Percentiles rank a stretch among this genome's conserved stretches.
Conservation (phyloP, 2,888 invertebrate species). For the Antheraea assamensis region DNA sequence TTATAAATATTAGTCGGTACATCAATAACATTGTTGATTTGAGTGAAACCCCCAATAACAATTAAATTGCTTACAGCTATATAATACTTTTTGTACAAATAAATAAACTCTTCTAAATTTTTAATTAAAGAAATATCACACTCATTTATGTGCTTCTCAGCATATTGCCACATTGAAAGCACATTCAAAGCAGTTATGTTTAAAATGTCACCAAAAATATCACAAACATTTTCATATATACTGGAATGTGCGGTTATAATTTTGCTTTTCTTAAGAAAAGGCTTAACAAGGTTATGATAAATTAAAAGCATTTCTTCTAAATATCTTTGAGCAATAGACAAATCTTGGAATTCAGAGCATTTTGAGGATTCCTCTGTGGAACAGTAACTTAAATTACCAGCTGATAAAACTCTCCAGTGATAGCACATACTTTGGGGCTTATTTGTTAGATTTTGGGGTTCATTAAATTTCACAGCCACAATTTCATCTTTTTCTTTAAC, state of each 20-base stretch:
- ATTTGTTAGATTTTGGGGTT: conserved; percentile 51
- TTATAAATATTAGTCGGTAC: conserved; percentile 80
- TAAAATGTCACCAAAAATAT: conserved; percentile 86
- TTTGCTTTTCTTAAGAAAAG: conserved; percentile 84
- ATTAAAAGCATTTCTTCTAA: conserved; percentile 86
- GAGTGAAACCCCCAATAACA: conserved; percentile 86
- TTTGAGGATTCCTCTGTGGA: conserved; percentile 64
- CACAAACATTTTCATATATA: conserved; percentile 85
- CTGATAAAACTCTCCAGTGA: conserved; percentile 75
- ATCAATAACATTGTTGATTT: conserved; percentile 85
- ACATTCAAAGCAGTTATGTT: conserved; percentile 86
- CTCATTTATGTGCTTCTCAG: conserved; percentile 84
- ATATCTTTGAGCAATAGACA: conserved; percentile 86
- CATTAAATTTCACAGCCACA: conserved; percentile 47
- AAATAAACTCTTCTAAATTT: conserved; percentile 87
- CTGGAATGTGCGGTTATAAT: conserved; percentile 78
- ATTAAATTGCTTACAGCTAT: conserved; percentile 88
- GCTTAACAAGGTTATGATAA: conserved; percentile 84
- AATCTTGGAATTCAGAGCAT: conserved; percentile 75
- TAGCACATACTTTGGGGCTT: conserved; percentile 75
- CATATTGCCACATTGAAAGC: conserved; percentile 86
- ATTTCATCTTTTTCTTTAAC: conserved; percentile 47
- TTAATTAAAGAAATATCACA: conserved; percentile 86
- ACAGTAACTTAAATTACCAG: conserved; percentile 75
- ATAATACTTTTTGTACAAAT: conserved; percentile 87